Evolutionary conservation across 2,797 vertebrate genomes (phyloP), one percentile per base, ranked within the genome.

Genomic region (Anguilla pacifica): DNA sequence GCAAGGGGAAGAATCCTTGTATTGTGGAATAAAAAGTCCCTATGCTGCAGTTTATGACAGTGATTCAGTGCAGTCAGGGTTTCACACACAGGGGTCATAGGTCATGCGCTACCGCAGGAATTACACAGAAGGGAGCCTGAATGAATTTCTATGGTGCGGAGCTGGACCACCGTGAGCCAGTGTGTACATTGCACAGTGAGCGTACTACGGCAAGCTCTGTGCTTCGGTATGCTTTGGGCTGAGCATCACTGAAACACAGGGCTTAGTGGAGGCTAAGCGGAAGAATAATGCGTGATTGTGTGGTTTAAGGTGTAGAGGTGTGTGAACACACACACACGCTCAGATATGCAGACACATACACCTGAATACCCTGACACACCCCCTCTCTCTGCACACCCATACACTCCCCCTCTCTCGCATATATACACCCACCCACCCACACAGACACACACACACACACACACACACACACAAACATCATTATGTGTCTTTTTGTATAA

Each of bases 351-450:
- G 51, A 51, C 10, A 6, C 51, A 51, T 10, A 51, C 51, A 9
- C 51, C 51, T 51, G 51, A 51, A 51, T 51, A 51, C 10, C 51
- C 51, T 10, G 6, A 51, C 51, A 51, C 6, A 51, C 51, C 51
- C 10, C 51, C 51, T 51, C 55, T 15, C 55, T 15, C 55, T 57
- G 57, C 57, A 88, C 84, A 86, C 72, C 84, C 57, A 61, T 70
- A 84, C 72, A 67, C 81, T 51, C 85, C 49, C 72, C 86, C 72
- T 46, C 84, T 64, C 82, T 83, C 61, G 82, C 31, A 46, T 49
- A 70, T 39, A 39, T 39, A 67, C 43, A 51, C 64, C 7, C 55
- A 85, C n/a, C 6, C 31, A 85, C 25, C 15, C 84, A 85, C 35
- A 85, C 55, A 85, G 53, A 70, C 83, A 84, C 22, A 84, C 53